Evolutionary conservation across 1,140 invertebrate species (phyloP).

Genomic region (Mycetomoellerius zeteki): DNA sequence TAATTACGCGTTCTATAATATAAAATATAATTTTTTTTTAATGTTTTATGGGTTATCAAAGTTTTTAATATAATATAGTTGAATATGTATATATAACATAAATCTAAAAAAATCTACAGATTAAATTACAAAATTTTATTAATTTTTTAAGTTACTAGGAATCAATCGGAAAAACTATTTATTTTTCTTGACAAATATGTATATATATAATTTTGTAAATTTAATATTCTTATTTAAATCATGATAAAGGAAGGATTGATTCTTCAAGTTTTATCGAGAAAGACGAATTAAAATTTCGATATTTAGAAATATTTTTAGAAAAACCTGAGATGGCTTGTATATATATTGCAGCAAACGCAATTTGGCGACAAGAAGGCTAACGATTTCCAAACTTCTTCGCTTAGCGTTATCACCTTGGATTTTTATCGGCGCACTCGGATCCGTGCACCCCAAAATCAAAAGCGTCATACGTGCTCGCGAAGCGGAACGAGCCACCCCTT

Average conservation of each 20-base stretch:
- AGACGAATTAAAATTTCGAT: neutral
- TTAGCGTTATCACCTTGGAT: conserved; percentile 38
- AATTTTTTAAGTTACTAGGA: neutral
- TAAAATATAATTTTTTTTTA: neutral
- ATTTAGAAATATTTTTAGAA: neutral
- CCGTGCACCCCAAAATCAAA: conserved; percentile 61
- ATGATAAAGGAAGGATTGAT: neutral
- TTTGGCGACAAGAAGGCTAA: neutral
- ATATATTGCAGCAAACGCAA: neutral
- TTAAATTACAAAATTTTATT: neutral
- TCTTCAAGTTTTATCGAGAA: neutral
- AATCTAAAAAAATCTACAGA: neutral
- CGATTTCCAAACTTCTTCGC: conserved; percentile 20
- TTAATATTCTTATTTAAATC: neutral
- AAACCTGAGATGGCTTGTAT: neutral
- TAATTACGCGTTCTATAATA: too few relatives aligned
- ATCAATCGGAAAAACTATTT: neutral
- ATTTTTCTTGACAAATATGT: neutral
- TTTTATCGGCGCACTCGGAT: conserved; percentile 62
- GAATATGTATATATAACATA: too few relatives aligned
- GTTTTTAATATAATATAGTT: neutral
- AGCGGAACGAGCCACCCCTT: neutral
- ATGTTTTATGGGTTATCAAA: neutral
- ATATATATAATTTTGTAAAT: neutral
- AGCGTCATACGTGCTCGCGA: conserved; percentile 44